Percentiles rank a stretch among this genome's conserved stretches.
These are phyloP conservation scores for Junonia oenone DNA, from an alignment of 2,888 invertebrate species.

Conservation along the genomic window DNA sequence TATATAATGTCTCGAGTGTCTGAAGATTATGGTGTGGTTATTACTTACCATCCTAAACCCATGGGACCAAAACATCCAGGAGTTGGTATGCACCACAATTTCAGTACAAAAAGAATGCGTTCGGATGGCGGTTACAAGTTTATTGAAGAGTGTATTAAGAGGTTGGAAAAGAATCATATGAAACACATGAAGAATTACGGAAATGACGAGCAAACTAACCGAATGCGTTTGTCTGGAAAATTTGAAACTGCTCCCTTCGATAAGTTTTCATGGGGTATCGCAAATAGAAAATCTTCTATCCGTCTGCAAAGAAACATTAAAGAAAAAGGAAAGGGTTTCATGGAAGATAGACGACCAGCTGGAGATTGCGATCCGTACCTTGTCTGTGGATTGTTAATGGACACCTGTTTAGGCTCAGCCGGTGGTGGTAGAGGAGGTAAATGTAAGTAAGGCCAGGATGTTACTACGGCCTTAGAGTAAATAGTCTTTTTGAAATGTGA, in stretches of 20 bases:
- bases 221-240: slow-evolving; percentile 93
- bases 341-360: slow-evolving; percentile 95
- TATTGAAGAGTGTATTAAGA: slow-evolving; percentile 95
- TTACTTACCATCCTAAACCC: slow-evolving; percentile 86
- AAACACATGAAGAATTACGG: slow-evolving; percentile 96
- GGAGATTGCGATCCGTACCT: slow-evolving; percentile 94
- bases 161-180: slow-evolving; percentile 90
- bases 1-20: slow-evolving; percentile 90
- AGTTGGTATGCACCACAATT: slow-evolving; percentile 93
- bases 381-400: slow-evolving; percentile 73
- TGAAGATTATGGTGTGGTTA: slow-evolving; percentile 89
- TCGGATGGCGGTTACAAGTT: slow-evolving; percentile 84
- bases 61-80: slow-evolving; percentile 92
- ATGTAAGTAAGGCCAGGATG: slow-evolving; percentile 23
- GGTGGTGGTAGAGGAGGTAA: slow-evolving; percentile 22
- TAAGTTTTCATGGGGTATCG: slow-evolving; percentile 93
- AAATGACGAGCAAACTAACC: slow-evolving; percentile 94
- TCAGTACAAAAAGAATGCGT: slow-evolving; percentile 92
- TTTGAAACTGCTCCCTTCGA: slow-evolving; percentile 97
- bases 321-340: slow-evolving; percentile 92
- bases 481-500: background rate
- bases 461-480: background rate
- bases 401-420: slow-evolving; percentile 51
- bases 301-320: slow-evolving; percentile 93
- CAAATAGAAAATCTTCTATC: slow-evolving; percentile 94